These are phyloP conservation scores for Vanacampus margaritifer DNA, from an alignment of 2,113 vertebrate genomes.

Conservation along the genomic window DNA sequence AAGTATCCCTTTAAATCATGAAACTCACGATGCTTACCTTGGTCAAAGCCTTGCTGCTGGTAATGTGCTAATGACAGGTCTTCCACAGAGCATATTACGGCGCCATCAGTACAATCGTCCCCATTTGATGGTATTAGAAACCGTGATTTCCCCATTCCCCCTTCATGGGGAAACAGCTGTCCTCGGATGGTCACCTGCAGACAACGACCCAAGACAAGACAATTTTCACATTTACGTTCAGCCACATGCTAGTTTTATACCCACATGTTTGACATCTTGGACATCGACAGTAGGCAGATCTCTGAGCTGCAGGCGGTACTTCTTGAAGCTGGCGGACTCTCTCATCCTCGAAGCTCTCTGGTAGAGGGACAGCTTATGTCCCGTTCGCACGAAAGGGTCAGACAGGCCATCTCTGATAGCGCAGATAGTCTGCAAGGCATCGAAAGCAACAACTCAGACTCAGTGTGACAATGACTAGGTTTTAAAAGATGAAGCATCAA, in stretches of 20 bases:
- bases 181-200: constrained; percentile 88
- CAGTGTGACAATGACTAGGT: not conserved
- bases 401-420: constrained; percentile 80
- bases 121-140: constrained; percentile 78
- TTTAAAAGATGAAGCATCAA: constrained; percentile 1
- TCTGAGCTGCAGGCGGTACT: constrained; percentile 64
- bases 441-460: not conserved
- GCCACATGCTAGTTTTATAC: constrained; percentile 27
- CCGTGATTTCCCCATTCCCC: constrained; percentile 84
- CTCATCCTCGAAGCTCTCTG: constrained; percentile 84
- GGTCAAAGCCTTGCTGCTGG: constrained; percentile 82
- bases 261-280: constrained; percentile 84
- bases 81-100: constrained; percentile 91
- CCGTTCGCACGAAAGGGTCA: constrained; percentile 82
- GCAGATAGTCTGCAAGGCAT: constrained; percentile 71
- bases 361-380: constrained; percentile 83
- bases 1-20: too few species aligned
- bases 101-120: constrained; percentile 37
- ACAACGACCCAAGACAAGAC: not conserved
- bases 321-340: constrained; percentile 79
- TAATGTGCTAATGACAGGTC: constrained; percentile 87
- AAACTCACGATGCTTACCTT: constrained; percentile 72
- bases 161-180: constrained; percentile 85
- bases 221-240: not conserved
- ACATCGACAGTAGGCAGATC: constrained; percentile 76